These are phyloP conservation scores for Dolichotis patagonum DNA, from an alignment of 2,113 vertebrate genomes.

Conservation along the genomic window DNA sequence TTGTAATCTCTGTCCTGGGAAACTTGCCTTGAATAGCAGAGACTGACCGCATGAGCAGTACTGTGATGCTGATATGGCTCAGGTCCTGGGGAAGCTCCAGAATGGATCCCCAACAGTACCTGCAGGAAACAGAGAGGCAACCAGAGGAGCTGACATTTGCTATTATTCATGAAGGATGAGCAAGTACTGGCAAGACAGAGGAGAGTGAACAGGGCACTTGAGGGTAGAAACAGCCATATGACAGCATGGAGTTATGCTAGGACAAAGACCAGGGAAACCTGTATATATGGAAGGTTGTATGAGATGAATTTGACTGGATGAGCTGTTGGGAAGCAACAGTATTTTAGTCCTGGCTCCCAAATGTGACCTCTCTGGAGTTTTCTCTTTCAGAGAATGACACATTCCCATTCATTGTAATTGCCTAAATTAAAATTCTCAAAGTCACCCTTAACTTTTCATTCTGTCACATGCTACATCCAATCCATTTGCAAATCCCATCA, in stretches of 20 bases:
- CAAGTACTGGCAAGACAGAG: slow-evolving; percentile 32
- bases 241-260: not conserved
- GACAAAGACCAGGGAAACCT: not conserved
- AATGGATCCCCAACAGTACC: not conserved
- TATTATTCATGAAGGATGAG: slow-evolving; percentile 68
- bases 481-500: not conserved
- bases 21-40: not conserved
- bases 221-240: not conserved
- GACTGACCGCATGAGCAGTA: not conserved
- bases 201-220: not conserved
- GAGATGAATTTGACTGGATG: not conserved
- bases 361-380: not conserved
- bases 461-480: not conserved
- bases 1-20: not conserved
- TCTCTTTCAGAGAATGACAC: not conserved
- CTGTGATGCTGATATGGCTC: not conserved
- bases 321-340: not conserved
- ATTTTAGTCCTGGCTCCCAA: not conserved
- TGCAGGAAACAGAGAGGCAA: slow-evolving; percentile 48
- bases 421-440: not conserved
- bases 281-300: not conserved
- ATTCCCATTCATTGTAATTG: not conserved
- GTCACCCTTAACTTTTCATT: not conserved
- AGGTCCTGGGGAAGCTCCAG: not conserved
- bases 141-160: slow-evolving; percentile 48